A percentile compares a stretch with the other conserved stretches of the same genome.
Evolutionary conservation across 2,888 invertebrate species (phyloP).

Genomic region (Unio delphinus): DNA sequence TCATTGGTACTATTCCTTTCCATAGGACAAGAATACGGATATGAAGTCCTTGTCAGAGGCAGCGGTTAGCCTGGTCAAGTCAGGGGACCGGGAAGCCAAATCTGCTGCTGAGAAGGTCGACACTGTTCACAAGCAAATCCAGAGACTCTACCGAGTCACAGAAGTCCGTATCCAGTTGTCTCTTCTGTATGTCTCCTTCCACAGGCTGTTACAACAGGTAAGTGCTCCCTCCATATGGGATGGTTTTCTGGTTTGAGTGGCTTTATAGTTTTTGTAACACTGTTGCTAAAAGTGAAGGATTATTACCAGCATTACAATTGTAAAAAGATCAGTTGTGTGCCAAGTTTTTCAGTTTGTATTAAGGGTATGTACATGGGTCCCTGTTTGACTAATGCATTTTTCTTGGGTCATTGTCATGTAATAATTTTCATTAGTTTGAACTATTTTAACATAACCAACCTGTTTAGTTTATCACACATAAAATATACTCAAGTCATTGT

Average conservation of each 20-base stretch:
- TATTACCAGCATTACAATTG: too few species aligned
- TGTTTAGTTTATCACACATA: too few species aligned
- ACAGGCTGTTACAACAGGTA: constrained; percentile 79
- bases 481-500: too few species aligned
- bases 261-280: background rate
- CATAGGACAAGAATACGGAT: constrained; percentile 72
- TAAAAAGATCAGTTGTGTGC: too few species aligned
- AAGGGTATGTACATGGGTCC: too few species aligned
- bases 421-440: too few species aligned
- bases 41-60: constrained; percentile 79
- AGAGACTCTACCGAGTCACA: constrained; percentile 66
- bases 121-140: constrained; percentile 66
- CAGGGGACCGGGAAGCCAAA: constrained; percentile 76
- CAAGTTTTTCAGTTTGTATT: too few species aligned
- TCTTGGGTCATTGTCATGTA: too few species aligned
- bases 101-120: constrained; percentile 66
- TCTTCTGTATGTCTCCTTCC: constrained; percentile 81
- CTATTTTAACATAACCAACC: too few species aligned
- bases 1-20: constrained; percentile 16
- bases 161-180: constrained; percentile 78
- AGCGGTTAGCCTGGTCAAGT: constrained; percentile 78
- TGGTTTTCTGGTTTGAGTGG: background rate
- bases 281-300: too few species aligned
- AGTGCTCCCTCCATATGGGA: constrained; percentile 6
- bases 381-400: too few species aligned